These are phyloP conservation scores for Caerostris darwini DNA, from an alignment of 1,140 invertebrate genomes.

Conservation along the genomic window DNA sequence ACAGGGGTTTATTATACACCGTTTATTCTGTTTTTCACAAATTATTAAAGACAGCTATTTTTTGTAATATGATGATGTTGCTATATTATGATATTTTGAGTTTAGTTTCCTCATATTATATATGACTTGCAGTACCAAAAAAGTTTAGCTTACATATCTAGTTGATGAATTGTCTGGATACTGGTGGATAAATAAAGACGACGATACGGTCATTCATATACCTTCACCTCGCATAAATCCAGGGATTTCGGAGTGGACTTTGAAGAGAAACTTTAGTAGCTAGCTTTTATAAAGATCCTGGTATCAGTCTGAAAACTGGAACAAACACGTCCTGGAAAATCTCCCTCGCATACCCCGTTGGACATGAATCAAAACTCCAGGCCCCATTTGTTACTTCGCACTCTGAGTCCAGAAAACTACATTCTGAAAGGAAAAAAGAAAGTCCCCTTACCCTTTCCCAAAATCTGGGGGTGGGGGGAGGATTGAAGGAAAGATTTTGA, in stretches of 20 bases:
- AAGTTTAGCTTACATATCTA: no score
- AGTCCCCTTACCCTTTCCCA: neutral
- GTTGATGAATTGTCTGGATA: no score
- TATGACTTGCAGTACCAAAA: no score
- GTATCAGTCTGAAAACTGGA: neutral
- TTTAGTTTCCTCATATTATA: no score
- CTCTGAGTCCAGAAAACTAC: neutral
- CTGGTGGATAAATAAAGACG: neutral
- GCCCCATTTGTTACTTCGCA: neutral
- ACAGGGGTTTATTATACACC: no score
- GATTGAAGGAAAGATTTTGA: neutral
- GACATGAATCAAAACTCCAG: conserved; percentile 26
- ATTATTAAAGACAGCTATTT: no score
- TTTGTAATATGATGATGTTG: no score
- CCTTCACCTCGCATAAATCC: neutral
- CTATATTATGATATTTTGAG: no score
- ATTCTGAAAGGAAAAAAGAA: neutral
- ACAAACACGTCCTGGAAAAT: neutral
- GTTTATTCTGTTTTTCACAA: no score
- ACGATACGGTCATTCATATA: neutral
- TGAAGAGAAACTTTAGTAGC: neutral
- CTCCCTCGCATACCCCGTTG: neutral
- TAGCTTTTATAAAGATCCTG: neutral
- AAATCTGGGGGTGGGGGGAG: neutral
- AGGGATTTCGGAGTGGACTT: neutral